phyloP scores from a whole-genome alignment of 2,888 invertebrate genomes.

The Anorthoa munda region DNA sequence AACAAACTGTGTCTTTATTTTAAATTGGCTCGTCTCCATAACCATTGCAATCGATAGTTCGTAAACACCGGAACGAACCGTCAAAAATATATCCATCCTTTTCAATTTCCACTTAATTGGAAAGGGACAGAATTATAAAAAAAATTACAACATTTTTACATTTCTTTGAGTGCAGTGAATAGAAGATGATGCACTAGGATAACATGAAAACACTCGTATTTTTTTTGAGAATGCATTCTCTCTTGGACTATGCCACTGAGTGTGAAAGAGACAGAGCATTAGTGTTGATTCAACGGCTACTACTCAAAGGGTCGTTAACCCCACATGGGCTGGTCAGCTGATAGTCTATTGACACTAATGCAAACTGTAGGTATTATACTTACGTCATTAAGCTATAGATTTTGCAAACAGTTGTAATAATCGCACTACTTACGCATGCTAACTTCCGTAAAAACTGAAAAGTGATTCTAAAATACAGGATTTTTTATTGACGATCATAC shows the following conservation, averaged over 20 bases:
- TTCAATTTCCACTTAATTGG: not conserved
- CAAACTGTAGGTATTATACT: too few relatives aligned
- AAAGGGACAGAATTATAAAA: slow-evolving; percentile 21
- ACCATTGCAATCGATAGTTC: slow-evolving; percentile 41
- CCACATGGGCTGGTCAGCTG: not conserved
- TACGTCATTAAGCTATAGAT: not conserved
- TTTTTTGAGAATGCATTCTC: slow-evolving; percentile 25
- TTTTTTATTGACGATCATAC: not conserved
- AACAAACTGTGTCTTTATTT: slow-evolving; percentile 15
- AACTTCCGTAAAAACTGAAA: not conserved
- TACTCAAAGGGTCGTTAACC: slow-evolving; percentile 6
- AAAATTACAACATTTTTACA: slow-evolving; percentile 14
- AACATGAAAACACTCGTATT: slow-evolving; percentile 11
- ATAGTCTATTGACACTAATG: not conserved
- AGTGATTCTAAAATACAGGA: not conserved
- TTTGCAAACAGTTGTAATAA: slow-evolving; percentile 11
- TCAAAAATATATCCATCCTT: slow-evolving; percentile 16
- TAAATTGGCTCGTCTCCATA: slow-evolving; percentile 53
- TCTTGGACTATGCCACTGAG: slow-evolving; percentile 1
- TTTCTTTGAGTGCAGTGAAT: slow-evolving; percentile 27
- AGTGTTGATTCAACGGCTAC: not conserved
- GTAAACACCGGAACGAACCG: not conserved
- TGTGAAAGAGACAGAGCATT: slow-evolving; percentile 16
- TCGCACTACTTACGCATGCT: not conserved
- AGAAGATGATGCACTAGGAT: slow-evolving; percentile 24